These are phyloP conservation scores for Scalopus aquaticus DNA, from an alignment of 2,113 vertebrate genomes.

Conservation along the genomic window DNA sequence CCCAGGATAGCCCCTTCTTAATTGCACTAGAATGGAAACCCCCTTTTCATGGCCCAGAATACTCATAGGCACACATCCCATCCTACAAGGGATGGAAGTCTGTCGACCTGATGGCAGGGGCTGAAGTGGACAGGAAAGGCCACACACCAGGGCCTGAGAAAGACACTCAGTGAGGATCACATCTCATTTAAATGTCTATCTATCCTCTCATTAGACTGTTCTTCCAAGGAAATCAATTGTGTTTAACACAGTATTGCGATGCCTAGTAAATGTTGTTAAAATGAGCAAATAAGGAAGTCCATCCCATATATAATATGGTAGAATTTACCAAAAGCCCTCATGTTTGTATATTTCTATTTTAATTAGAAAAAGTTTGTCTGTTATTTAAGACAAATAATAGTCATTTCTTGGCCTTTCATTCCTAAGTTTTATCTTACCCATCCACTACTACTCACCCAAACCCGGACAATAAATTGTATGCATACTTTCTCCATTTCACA, in stretches of 20 bases:
- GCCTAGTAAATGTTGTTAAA: background rate
- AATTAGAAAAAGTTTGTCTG: background rate
- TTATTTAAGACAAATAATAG: background rate
- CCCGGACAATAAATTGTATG: background rate
- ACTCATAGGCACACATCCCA: background rate
- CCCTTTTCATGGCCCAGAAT: background rate
- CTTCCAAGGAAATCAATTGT: background rate
- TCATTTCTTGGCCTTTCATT: background rate
- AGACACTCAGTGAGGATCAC: background rate
- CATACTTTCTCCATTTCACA: constrained; percentile 29
- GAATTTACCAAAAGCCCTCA: background rate
- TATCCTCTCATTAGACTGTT: background rate
- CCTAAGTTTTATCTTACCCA: background rate
- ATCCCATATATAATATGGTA: background rate
- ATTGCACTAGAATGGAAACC: background rate
- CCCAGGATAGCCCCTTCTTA: background rate
- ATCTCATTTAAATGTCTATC: background rate
- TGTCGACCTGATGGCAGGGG: background rate
- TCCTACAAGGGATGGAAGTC: background rate
- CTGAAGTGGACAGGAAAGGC: background rate
- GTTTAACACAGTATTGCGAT: background rate
- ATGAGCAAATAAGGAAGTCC: background rate
- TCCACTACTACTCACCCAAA: background rate
- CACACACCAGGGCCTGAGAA: background rate
- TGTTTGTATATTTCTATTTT: background rate